Evolutionary conservation across 2,888 invertebrate species (phyloP), one percentile per base, ranked within the genome.

Genomic region (Gastrophysa polygoni): DNA sequence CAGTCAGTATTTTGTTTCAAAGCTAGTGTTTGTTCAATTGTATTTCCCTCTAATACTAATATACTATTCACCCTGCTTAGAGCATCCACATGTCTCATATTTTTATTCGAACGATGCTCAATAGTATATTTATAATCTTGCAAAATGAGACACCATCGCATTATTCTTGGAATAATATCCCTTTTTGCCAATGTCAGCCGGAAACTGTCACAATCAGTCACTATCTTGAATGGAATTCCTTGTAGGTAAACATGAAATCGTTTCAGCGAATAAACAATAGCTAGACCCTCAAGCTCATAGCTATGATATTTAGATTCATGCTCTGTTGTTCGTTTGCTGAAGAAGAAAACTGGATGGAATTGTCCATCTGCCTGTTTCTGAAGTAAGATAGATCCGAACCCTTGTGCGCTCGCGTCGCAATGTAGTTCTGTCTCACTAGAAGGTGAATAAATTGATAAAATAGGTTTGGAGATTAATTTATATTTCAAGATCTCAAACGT

Each of bases 341-440:
- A 75, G 63, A 71, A 77, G 54, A 70, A 72, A 11, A 77, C 59
- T 0, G 74, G 73, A 50, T 74, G 71, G 18, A 75, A 69, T 54
- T 69, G 67, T 10, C 52, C 50, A 62, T 66, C 66, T 11, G 17
- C 10, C 24, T 67, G 63, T 50, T 60, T 64, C 48, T 68, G 68
- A 7, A 64, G n/a, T 28, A 68, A 57, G 17, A 75, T 64, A n/a
- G 73, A 66, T 17, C 73, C 74, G 57, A 63, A 75, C 1, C 75
- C 74, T 2, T 11, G 1, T 0, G 66, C 28, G 61, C 73, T 72
- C 0, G 74, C 77, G 67, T 76, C 77, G 14, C 69, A 72, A 56
- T 77, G 75, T 44, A 76, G 54, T 61, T 77, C 72, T 3, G 75
- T 77, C 61, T 73, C 71, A 38, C 44, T 21, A 18, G 21, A 38